These are phyloP conservation scores for Mustela lutreola DNA, from an alignment of 2,113 vertebrate species.

Conservation along the genomic window DNA sequence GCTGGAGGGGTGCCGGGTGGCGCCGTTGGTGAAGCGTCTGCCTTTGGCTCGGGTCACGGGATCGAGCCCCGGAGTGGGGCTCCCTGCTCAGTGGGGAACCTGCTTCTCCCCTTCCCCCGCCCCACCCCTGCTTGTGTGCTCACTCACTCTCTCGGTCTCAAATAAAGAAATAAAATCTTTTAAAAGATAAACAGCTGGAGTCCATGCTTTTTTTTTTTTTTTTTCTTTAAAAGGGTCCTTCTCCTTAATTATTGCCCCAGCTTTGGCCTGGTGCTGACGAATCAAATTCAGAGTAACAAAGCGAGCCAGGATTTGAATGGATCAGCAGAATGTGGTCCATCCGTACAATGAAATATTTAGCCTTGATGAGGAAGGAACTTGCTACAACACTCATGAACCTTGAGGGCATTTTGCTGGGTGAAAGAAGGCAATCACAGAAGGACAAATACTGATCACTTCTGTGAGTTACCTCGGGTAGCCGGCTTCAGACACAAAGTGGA, in stretches of 20 bases:
- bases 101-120: too few species aligned
- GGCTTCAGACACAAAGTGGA: neutral
- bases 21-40: fast-evolving
- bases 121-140: neutral
- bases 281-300: neutral
- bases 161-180: neutral
- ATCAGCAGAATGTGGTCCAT: neutral
- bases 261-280: neutral
- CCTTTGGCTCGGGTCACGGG: neutral
- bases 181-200: neutral
- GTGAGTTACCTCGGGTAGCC: neutral
- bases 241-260: neutral
- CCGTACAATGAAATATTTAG: neutral
- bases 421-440: neutral
- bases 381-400: fast-evolving
- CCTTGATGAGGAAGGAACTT: neutral
- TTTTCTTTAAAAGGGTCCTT: neutral
- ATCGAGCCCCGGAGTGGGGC: neutral
- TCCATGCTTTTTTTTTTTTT: neutral
- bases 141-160: neutral
- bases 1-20: neutral
- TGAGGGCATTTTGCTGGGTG: neutral
- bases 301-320: neutral
- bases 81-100: neutral
- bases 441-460: fast-evolving